Conservation (phyloP, 2,797 vertebrate species). For the Anomalospiza imberbis region DNA sequence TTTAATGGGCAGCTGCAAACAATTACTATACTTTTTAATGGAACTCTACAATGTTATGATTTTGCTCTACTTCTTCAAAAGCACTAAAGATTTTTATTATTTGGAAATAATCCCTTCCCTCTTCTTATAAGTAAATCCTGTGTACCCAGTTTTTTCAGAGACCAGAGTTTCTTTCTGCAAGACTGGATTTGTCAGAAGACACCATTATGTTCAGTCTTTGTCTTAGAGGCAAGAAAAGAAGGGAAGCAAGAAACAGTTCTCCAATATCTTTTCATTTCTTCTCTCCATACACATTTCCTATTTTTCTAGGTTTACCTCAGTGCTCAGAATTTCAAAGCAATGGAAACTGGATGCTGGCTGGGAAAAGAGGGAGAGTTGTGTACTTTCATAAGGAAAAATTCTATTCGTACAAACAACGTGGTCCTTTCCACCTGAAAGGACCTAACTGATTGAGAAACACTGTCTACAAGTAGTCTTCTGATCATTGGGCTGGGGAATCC, state of each 20-base stretch:
- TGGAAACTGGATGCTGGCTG: neutral
- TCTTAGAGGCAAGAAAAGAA: neutral
- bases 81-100: neutral
- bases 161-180: neutral
- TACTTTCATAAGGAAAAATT: conserved; percentile 5
- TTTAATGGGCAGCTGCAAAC: conserved; percentile 70
- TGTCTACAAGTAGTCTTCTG: neutral
- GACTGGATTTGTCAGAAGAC: neutral
- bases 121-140: neutral
- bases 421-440: conserved; percentile 4
- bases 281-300: neutral
- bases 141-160: neutral
- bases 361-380: conserved; percentile 32
- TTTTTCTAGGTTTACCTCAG: neutral
- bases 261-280: neutral
- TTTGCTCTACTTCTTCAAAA: conserved; percentile 43
- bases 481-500: neutral
- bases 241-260: neutral
- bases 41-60: conserved; percentile 43
- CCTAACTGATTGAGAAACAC: conserved; percentile 35
- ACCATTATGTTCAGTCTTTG: neutral
- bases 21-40: conserved; percentile 63
- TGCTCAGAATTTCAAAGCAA: conserved; percentile 17
- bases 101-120: neutral
- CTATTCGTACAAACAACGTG: neutral